Conservation (phyloP, 2,888 invertebrate genomes). For the Deroplatys truncata region DNA sequence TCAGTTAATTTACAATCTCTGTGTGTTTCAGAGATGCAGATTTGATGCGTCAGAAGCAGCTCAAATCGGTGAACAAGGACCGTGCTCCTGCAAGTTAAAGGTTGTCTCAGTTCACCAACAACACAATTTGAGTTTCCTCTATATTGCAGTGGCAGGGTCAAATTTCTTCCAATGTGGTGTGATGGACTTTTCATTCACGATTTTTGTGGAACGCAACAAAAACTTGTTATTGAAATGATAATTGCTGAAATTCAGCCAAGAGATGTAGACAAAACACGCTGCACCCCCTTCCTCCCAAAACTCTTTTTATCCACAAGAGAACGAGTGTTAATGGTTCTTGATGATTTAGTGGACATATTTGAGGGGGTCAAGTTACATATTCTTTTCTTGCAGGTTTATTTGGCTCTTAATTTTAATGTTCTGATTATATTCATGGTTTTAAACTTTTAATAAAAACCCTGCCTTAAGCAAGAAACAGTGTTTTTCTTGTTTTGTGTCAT, state of each 20-base stretch:
- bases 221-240: not conserved
- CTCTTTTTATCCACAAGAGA: not conserved
- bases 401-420: not conserved
- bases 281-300: not conserved
- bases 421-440: not conserved
- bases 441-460: not conserved
- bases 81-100: slow-evolving; percentile 22
- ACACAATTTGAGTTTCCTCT: not conserved
- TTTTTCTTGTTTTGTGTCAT: not conserved
- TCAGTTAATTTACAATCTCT: slow-evolving; percentile 2
- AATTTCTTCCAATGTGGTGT: not conserved
- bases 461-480: not conserved
- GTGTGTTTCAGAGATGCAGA: slow-evolving; percentile 72
- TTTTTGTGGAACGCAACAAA: slow-evolving; percentile 11
- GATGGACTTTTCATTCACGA: slow-evolving; percentile 7
- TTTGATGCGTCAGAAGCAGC: slow-evolving; percentile 82
- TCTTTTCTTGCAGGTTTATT: not conserved
- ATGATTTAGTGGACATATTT: not conserved
- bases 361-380: not conserved
- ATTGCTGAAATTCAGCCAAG: slow-evolving; percentile 15
- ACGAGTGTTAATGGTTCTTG: not conserved
- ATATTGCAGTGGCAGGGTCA: slow-evolving; percentile 13
- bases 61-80: slow-evolving; percentile 23
- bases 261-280: not conserved
- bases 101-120: not conserved